Percentiles rank a stretch among this genome's conserved stretches.
These are phyloP conservation scores for Parthenolecanium corni DNA, from an alignment of 2,888 invertebrate species.

Conservation along the genomic window DNA sequence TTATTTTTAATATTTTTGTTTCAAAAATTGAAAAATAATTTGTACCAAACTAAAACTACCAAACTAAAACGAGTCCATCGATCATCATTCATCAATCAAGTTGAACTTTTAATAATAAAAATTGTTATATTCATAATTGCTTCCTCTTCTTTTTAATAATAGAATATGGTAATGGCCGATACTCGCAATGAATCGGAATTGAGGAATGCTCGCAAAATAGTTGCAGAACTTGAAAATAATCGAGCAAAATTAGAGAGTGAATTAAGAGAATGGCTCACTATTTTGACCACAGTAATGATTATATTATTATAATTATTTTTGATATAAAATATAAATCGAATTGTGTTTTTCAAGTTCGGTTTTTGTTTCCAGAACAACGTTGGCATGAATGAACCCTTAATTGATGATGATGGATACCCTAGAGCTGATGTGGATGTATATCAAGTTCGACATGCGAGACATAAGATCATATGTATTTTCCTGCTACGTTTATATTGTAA, in stretches of 20 bases:
- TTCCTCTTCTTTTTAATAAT: too few species aligned
- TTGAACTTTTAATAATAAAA: too few species aligned
- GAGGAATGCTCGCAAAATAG: not conserved
- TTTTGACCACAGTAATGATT: not conserved
- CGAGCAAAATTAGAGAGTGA: conserved; percentile 15
- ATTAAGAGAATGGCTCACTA: conserved; percentile 12
- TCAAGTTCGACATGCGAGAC: conserved; percentile 77
- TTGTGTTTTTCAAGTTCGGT: not conserved
- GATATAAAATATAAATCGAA: not conserved
- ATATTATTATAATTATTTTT: not conserved
- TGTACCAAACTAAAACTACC: too few species aligned
- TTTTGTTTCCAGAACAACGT: conserved; percentile 51
- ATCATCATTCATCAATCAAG: too few species aligned
- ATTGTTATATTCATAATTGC: too few species aligned
- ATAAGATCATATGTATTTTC: conserved; percentile 68
- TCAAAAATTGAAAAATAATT: too few species aligned
- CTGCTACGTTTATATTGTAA: not conserved
- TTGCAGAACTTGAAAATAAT: conserved; percentile 3
- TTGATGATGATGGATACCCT: conserved; percentile 80
- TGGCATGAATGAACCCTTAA: conserved; percentile 71
- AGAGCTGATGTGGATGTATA: conserved; percentile 80
- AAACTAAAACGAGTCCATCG: too few species aligned
- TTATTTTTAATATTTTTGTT: too few species aligned
- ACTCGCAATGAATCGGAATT: not conserved
- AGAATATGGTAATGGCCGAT: conserved; percentile 5